Evolutionary conservation across 1,140 invertebrate genomes (phyloP).

Genomic region (Camponotus vicinus): DNA sequence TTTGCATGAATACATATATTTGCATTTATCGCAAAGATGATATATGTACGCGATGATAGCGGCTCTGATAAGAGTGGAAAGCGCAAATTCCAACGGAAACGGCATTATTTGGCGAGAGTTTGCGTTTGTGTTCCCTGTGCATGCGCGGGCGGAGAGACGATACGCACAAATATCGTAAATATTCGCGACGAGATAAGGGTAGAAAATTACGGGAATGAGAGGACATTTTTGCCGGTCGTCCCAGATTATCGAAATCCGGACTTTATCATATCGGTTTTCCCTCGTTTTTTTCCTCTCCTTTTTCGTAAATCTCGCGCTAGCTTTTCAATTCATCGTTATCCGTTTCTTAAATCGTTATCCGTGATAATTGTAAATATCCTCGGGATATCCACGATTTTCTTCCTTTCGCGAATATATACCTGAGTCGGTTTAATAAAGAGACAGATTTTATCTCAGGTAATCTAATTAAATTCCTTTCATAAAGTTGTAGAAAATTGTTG

Average conservation of each 20-base stretch:
- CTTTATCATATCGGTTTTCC: background rate
- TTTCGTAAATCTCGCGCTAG: background rate
- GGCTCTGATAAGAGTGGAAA: slow-evolving; percentile 17
- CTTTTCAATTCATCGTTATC: background rate
- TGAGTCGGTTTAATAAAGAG: background rate
- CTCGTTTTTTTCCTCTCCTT: background rate
- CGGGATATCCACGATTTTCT: background rate
- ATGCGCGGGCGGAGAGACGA: background rate
- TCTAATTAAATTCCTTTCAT: background rate
- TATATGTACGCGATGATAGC: slow-evolving; percentile 21
- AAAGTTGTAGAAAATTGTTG: background rate
- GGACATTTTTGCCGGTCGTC: background rate
- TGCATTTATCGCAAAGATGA: slow-evolving; percentile 43
- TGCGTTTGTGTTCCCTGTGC: too few species aligned
- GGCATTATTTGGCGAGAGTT: slow-evolving; percentile 32
- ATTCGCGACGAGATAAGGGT: slow-evolving; percentile 50
- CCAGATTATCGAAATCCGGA: slow-evolving; percentile 1
- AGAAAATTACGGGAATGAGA: background rate
- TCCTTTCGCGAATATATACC: background rate
- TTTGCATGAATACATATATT: slow-evolving; percentile 20
- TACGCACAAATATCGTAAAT: slow-evolving; percentile 60
- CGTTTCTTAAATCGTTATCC: background rate
- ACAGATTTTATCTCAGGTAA: background rate
- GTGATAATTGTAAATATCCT: slow-evolving; percentile 3
- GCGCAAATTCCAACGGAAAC: background rate